Evolutionary conservation across 2,113 vertebrate genomes (phyloP), one percentile per base, ranked within the genome.

Genomic region (Columbina picui): DNA sequence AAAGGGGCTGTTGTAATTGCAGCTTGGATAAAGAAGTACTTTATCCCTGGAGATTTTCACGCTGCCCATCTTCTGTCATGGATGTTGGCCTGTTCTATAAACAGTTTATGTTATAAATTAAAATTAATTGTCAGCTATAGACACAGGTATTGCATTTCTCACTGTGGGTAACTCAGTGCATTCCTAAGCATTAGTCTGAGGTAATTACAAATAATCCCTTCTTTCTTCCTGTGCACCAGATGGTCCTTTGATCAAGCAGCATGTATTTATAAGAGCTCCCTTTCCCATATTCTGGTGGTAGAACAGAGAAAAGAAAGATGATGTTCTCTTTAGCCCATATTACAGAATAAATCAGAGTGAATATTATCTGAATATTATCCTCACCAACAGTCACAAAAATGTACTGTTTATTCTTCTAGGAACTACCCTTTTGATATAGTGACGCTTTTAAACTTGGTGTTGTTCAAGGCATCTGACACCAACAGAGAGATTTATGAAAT

Each of bases 401-500:
- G 79, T 91, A 23, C 92, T 47, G 43, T 96, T 96, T 93, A 39
- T 91, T 98, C 87, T 97, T 98, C 88, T 96, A 99, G 99, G 98
- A 99, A 99, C 97, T 99, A 99, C 95, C 99, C 99, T 74, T 99
- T 99, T 97, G 99, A 99, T 98, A 98, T 99, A 15, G 99, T 99
- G 97, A 99, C 99, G 0, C 96, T 99, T 96, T 97, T 99, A 94
- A 99, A 99, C 97, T 98, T 99, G 77, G 99, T 99, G 73, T 98
- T 99, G 23, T 99, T 99, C 98, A 99, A 99, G 95, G 99, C 99
- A 21, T 99, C 99, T 89, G 99, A 99, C 96, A 99, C 99, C 95
- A 99, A 98, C 98, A 98, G 99, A 93, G 99, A 99, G 95, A 99
- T 99, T 85, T 99, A 99, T 94, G 99, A 99, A 97, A 99, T 99